Percentiles rank a stretch among this genome's conserved stretches.
Conservation (phyloP, 2,113 vertebrate genomes). For the Pluvianellus socialis region DNA sequence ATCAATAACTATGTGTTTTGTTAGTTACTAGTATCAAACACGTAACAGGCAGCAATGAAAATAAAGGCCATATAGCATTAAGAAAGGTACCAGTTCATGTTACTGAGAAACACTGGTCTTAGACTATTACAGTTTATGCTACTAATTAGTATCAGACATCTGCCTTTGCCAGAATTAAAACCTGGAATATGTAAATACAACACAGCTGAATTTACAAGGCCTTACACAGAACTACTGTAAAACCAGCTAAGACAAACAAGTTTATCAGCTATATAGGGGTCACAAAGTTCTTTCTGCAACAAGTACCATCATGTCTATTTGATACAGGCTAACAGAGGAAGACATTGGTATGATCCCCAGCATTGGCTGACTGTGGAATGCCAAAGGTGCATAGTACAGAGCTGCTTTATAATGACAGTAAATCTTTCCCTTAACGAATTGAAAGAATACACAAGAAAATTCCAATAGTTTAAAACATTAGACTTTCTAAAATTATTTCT, state of each 20-base stretch:
- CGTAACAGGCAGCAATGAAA: neutral
- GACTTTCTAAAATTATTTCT: neutral
- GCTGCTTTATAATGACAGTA: neutral
- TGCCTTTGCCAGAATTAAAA: neutral
- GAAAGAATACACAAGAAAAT: neutral
- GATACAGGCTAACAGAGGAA: rapidly evolving
- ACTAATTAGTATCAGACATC: neutral
- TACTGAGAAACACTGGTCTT: neutral
- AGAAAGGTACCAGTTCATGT: neutral
- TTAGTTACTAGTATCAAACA: neutral
- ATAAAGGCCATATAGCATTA: neutral
- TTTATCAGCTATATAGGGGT: neutral
- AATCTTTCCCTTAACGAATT: neutral
- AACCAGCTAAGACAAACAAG: neutral
- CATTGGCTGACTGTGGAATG: rapidly evolving
- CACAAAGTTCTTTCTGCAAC: neutral
- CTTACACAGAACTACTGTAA: neutral
- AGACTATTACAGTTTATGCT: neutral
- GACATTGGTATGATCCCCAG: rapidly evolving
- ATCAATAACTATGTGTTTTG: neutral
- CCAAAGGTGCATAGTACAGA: neutral
- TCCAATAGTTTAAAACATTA: neutral
- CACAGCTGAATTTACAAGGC: neutral
- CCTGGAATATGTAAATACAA: rapidly evolving
- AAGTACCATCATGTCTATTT: neutral